Conservation (phyloP, 2,797 vertebrate genomes). For the Botia almorhae region DNA sequence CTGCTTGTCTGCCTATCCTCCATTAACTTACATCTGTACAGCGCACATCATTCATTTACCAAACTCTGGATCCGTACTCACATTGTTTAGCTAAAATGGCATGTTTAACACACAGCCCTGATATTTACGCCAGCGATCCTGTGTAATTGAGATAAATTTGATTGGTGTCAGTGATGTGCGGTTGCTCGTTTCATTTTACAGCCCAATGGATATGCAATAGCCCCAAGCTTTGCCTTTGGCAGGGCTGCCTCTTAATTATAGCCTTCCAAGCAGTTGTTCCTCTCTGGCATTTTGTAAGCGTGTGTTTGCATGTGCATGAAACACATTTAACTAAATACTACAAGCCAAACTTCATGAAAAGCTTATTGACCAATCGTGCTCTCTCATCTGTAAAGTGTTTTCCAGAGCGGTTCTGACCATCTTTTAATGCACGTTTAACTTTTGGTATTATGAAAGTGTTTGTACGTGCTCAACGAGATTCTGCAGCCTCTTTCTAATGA, state of each 20-base stretch:
- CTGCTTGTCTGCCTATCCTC: slow-evolving; percentile 77
- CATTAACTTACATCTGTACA: slow-evolving; percentile 82
- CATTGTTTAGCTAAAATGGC: slow-evolving; percentile 52
- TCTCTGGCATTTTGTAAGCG: slow-evolving; percentile 20
- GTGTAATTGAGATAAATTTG: slow-evolving; percentile 56
- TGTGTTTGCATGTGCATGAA: slow-evolving; percentile 33
- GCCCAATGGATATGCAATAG: slow-evolving; percentile 51
- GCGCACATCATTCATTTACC: slow-evolving; percentile 66
- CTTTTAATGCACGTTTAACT: slow-evolving; percentile 45
- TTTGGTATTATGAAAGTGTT: slow-evolving; percentile 62
- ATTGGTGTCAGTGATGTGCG: slow-evolving; percentile 44
- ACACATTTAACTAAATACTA: slow-evolving; percentile 13
- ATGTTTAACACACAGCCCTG: slow-evolving; percentile 48
- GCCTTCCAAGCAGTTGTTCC: slow-evolving; percentile 29
- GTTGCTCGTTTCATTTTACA: slow-evolving; percentile 51
- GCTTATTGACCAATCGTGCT: background rate
- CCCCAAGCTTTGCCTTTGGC: slow-evolving; percentile 52
- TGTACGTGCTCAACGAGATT: slow-evolving; percentile 70
- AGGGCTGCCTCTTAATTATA: slow-evolving; percentile 39
- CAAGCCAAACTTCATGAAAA: background rate
- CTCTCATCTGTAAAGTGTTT: slow-evolving; percentile 1
- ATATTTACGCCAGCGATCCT: slow-evolving; percentile 47
- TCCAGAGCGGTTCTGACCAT: background rate
- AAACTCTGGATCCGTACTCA: slow-evolving; percentile 48
- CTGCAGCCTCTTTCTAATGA: slow-evolving; percentile 71